A percentile compares a stretch with the other conserved stretches of the same genome.
Evolutionary conservation across 2,113 vertebrate species (phyloP).

Genomic region (Chionodraco myersi): DNA sequence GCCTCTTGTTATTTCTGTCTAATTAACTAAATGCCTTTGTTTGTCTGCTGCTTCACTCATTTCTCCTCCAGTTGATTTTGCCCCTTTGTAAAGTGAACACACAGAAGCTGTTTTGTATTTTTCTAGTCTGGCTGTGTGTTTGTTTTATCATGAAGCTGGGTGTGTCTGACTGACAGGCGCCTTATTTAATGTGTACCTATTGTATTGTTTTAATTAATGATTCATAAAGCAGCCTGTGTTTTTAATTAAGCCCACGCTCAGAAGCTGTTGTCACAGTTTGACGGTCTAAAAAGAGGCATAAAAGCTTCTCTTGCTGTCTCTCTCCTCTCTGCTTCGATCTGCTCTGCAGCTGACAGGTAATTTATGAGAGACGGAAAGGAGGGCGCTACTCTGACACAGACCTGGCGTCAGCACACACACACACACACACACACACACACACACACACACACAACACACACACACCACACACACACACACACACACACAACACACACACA

Average conservation of each 20-base stretch:
- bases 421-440: conserved; percentile 39
- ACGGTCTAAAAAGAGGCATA: conserved; percentile 49
- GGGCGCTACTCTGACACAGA: conserved; percentile 65
- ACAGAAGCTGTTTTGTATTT: conserved; percentile 39
- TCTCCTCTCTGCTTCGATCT: conserved; percentile 71
- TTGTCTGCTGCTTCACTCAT: neutral
- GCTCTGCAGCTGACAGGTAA: conserved; percentile 81
- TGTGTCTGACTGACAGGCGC: conserved; percentile 39
- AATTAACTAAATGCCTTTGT: conserved; percentile 11
- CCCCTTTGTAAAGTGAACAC: conserved; percentile 12
- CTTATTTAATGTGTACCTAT: conserved; percentile 56
- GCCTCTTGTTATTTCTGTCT: conserved; percentile 25
- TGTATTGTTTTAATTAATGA: conserved; percentile 57
- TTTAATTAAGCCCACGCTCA: conserved; percentile 74
- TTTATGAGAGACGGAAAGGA: conserved; percentile 75
- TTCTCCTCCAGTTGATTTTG: neutral
- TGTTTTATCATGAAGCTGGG: conserved; percentile 32
- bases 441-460: conserved; percentile 43
- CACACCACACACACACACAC: conserved; percentile 40
- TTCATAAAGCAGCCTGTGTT: conserved; percentile 55
- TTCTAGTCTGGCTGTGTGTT: conserved; percentile 24
- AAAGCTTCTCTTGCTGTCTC: conserved; percentile 48
- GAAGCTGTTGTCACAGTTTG: conserved; percentile 53
- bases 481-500: conserved; percentile 30
- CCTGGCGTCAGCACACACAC: conserved; percentile 59